These are phyloP conservation scores for Dendrolimus houi DNA, from an alignment of 2,888 invertebrate species.

Conservation along the genomic window DNA sequence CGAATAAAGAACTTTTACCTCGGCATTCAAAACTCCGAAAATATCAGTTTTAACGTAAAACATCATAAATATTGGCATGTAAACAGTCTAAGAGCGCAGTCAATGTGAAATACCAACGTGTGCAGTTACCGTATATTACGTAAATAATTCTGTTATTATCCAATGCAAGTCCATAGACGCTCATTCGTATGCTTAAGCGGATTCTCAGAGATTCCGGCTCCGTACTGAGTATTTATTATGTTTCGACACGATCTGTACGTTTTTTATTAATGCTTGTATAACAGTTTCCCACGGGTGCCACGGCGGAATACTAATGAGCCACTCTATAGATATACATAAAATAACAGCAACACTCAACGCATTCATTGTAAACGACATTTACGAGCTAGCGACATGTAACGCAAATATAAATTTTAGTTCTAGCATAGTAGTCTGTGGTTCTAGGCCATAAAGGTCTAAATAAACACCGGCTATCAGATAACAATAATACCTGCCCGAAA, in stretches of 20 bases:
- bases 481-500: too few relatives aligned
- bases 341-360: not conserved
- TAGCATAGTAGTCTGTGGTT: too few relatives aligned
- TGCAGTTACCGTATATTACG: conserved; percentile 18
- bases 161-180: conserved; percentile 25
- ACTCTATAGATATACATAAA: conserved; percentile 16
- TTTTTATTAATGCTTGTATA: conserved; percentile 46
- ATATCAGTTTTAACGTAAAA: conserved; percentile 4
- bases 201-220: conserved; percentile 61
- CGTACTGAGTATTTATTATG: conserved; percentile 48
- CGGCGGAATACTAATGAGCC: conserved; percentile 39
- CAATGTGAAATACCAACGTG: conserved; percentile 12
- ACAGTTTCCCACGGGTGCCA: conserved; percentile 56
- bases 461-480: too few relatives aligned
- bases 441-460: too few relatives aligned
- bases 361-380: too few relatives aligned
- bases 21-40: conserved; percentile 1
- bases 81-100: conserved; percentile 5
- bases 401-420: not conserved
- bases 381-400: too few relatives aligned
- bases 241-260: conserved; percentile 39
- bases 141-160: conserved; percentile 19
- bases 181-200: conserved; percentile 35
- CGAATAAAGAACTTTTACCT: too few relatives aligned
- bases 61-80: conserved; percentile 4